Base-by-base conservation (phyloP, 2,888 invertebrate species). In the Nycteola revayana region DNA sequence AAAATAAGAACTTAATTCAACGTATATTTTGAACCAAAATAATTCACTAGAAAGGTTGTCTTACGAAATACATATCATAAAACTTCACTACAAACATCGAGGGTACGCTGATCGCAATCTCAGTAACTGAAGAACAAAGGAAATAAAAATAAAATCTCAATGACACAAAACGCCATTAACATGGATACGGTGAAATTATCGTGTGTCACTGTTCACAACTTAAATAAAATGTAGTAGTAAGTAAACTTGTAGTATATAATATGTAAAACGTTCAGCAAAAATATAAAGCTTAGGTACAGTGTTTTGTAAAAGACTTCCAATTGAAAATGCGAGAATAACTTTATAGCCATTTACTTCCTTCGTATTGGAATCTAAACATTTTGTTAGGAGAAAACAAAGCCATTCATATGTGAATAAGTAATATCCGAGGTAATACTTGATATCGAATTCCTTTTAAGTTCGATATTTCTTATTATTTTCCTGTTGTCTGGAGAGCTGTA, bases 311-410 rank as follows among this genome's bases (percentile, higher is more conserved):
- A 47, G 42, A 40, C 35, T 48, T 42, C 43, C 36, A 47, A 57
- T 49, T 47, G 38, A 35, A 44, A 44, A 42, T 36, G 41, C 55
- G 24, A 18, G 42, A 35, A 61, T 58, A 50, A 48, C 28, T 59
- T 56, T 63, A 59, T 59, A 42, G 36, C 31, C 35, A 41, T 36
- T 41, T 46, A 42, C 42, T 52, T 51, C 46, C 54, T 36, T 14
- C 46, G 23, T 43, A 14, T 24, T 42, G 40, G 32, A 39, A 53
- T 52, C 60, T 52, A 38, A 49, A 49, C 42, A 54, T 57, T 61
- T 61, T 44, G 33, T 50, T 51, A 28, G 40, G 53, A 45, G 66
- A 63, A 68, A 70, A 70, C 63, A 67, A 60, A 61, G 52, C 60
- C 41, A 66, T 67, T 70, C 55, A 24, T 49, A 45, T 47, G 52